phyloP scores from a whole-genome alignment of 2,113 vertebrate species.

The Anoplopoma fimbria region DNA sequence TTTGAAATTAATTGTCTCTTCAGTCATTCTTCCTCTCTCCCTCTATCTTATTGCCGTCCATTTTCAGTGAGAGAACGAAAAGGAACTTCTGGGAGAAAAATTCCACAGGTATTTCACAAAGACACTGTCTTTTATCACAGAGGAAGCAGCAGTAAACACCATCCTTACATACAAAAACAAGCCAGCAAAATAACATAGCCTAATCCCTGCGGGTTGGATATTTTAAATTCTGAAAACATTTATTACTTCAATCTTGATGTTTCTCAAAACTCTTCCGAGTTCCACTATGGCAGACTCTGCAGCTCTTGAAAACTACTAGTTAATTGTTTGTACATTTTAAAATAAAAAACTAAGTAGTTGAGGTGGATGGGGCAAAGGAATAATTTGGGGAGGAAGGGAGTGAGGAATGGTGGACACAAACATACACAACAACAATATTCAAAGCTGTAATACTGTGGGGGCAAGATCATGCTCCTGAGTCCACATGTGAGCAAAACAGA shows the following conservation, averaged over 20 bases:
- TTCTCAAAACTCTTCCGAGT: slow-evolving; percentile 43
- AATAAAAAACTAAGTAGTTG: slow-evolving; percentile 18
- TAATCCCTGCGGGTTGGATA: slow-evolving; percentile 55
- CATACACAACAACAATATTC: slow-evolving; percentile 60
- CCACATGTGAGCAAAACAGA: slow-evolving; percentile 60
- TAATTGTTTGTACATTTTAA: slow-evolving; percentile 57
- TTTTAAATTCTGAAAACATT: slow-evolving; percentile 46
- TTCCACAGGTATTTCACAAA: slow-evolving; percentile 30
- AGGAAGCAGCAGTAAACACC: slow-evolving; percentile 58
- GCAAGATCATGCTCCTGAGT: slow-evolving; percentile 77
- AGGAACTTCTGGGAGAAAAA: slow-evolving; percentile 30
- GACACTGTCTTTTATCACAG: slow-evolving; percentile 47
- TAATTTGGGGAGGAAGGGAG: slow-evolving; percentile 5
- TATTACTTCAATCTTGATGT: slow-evolving; percentile 43
- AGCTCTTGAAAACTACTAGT: slow-evolving; percentile 58
- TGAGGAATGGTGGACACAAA: slow-evolving; percentile 43
- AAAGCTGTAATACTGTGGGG: slow-evolving; percentile 51
- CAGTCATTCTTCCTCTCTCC: slow-evolving; percentile 41
- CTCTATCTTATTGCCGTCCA: slow-evolving; percentile 58
- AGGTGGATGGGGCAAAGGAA: slow-evolving; percentile 26
- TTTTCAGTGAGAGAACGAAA: slow-evolving; percentile 51
- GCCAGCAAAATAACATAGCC: slow-evolving; percentile 43
- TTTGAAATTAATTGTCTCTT: slow-evolving; percentile 46
- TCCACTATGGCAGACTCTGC: slow-evolving; percentile 64
- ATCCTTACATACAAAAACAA: slow-evolving; percentile 57